Percentiles rank a stretch among this genome's conserved stretches.
Conservation (phyloP, 2,113 vertebrate genomes). For the Emberiza fucata region DNA sequence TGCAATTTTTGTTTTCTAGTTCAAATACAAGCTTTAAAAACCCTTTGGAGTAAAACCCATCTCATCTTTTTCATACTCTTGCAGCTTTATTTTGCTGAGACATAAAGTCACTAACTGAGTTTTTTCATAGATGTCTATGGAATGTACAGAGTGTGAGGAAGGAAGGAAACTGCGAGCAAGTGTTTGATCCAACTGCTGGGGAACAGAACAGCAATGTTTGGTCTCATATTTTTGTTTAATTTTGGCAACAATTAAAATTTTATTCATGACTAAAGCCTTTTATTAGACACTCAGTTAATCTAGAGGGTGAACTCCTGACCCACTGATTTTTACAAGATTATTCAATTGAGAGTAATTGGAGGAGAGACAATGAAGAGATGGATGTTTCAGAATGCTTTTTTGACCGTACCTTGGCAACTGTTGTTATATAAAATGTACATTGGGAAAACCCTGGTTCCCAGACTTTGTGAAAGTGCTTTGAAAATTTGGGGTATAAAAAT, state of each 20-base stretch:
- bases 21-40: slow-evolving; percentile 2
- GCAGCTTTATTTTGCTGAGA: neutral
- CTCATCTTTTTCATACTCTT: neutral
- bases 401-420: neutral
- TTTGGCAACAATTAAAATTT: neutral
- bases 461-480: neutral
- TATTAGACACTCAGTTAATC: neutral
- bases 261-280: neutral
- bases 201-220: neutral
- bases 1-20: slow-evolving; percentile 19
- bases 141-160: neutral
- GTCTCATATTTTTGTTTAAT: neutral
- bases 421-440: neutral
- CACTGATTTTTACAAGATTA: neutral
- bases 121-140: neutral
- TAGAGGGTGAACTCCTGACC: neutral
- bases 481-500: neutral
- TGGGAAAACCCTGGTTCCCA: neutral
- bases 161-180: neutral
- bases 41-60: neutral
- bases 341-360: neutral
- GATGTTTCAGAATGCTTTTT: neutral
- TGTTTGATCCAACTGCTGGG: neutral
- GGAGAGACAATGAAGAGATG: neutral
- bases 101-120: neutral